A percentile compares a stretch with the other conserved stretches of the same genome.
These are phyloP conservation scores for Eubasilissa splendida DNA, from an alignment of 2,888 invertebrate species.

Conservation along the genomic window DNA sequence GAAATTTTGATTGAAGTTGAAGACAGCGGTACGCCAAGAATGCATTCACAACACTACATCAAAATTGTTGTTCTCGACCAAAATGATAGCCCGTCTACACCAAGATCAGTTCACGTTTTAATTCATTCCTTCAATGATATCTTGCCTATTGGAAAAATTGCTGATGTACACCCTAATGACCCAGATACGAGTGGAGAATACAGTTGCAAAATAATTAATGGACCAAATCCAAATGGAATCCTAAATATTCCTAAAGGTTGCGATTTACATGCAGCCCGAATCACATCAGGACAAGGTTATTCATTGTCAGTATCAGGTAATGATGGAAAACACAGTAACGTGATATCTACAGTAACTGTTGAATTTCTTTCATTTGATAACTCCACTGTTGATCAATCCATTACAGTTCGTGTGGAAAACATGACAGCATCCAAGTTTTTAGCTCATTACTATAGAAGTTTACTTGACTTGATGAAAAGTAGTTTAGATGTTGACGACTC, in stretches of 20 bases:
- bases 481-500: slow-evolving; percentile 77
- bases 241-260: slow-evolving; percentile 84
- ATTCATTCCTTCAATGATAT: slow-evolving; percentile 85
- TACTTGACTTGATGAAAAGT: slow-evolving; percentile 81
- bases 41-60: slow-evolving; percentile 86
- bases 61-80: slow-evolving; percentile 86
- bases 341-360: slow-evolving; percentile 88
- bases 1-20: slow-evolving; percentile 87
- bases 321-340: slow-evolving; percentile 91
- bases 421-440: slow-evolving; percentile 84
- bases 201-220: slow-evolving; percentile 84
- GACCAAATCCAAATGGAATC: slow-evolving; percentile 73
- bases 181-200: slow-evolving; percentile 92
- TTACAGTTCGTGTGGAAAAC: slow-evolving; percentile 83
- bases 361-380: slow-evolving; percentile 88
- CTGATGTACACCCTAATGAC: slow-evolving; percentile 93
- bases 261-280: slow-evolving; percentile 82
- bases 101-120: slow-evolving; percentile 86
- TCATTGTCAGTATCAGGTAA: slow-evolving; percentile 88
- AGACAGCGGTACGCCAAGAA: slow-evolving; percentile 88
- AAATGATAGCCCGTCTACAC: slow-evolving; percentile 91
- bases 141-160: slow-evolving; percentile 87
- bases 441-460: slow-evolving; percentile 81
- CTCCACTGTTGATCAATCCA: slow-evolving; percentile 85
- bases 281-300: slow-evolving; percentile 82